phyloP scores from a whole-genome alignment of 2,888 invertebrate species.

The Caenorhabditis sp. region DNA sequence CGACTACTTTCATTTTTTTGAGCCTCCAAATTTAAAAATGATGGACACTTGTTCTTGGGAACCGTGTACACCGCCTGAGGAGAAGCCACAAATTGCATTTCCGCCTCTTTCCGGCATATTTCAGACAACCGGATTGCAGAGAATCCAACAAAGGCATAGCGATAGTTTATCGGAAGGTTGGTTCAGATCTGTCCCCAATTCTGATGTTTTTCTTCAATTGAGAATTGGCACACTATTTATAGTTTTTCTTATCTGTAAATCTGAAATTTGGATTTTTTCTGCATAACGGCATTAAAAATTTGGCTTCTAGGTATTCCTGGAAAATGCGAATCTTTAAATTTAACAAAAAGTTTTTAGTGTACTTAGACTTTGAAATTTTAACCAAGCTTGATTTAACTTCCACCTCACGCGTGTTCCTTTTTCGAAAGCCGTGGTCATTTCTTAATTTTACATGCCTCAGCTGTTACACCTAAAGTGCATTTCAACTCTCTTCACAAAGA shows the following conservation, averaged over 20 bases:
- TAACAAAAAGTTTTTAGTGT: too few species aligned
- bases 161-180: conserved; percentile 4
- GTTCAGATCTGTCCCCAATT: conserved; percentile 4
- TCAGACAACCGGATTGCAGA: conserved; percentile 3
- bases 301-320: too few species aligned
- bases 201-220: neutral
- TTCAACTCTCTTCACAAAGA: neutral
- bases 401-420: conserved; percentile 3
- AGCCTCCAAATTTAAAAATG: neutral
- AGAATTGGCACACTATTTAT: too few species aligned
- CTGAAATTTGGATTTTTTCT: too few species aligned
- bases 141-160: conserved; percentile 10
- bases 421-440: neutral
- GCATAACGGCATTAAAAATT: too few species aligned
- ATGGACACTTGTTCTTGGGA: conserved; percentile 17
- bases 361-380: too few species aligned
- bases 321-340: too few species aligned
- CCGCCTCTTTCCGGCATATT: conserved; percentile 26
- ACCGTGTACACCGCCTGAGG: conserved; percentile 38
- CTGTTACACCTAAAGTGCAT: neutral
- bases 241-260: too few species aligned
- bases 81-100: conserved; percentile 27
- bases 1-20: neutral
- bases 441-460: neutral
- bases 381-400: too few species aligned